Percentiles rank a stretch among this genome's conserved stretches.
These are phyloP conservation scores for Eremobia ochroleuca DNA, from an alignment of 2,888 invertebrate genomes.

Conservation along the genomic window DNA sequence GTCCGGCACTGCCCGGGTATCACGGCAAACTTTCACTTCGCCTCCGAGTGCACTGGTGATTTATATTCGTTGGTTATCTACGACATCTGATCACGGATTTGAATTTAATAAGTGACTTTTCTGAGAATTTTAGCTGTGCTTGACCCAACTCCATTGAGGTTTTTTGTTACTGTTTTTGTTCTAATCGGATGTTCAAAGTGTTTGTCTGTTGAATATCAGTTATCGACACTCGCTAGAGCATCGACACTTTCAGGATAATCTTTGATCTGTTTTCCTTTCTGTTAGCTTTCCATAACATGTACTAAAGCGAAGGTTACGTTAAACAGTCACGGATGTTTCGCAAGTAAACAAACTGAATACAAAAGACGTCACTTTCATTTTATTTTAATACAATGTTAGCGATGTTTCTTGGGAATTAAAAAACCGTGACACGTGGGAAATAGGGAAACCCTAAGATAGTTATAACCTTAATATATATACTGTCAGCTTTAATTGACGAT, in stretches of 20 bases:
- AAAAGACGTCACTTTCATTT: slow-evolving; percentile 76
- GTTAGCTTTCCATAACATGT: slow-evolving; percentile 55
- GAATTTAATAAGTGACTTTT: slow-evolving; percentile 72
- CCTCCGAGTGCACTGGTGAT: slow-evolving; percentile 78
- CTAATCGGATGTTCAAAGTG: slow-evolving; percentile 41
- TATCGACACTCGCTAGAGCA: slow-evolving; percentile 28
- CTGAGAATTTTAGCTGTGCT: slow-evolving; percentile 60
- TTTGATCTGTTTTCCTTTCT: slow-evolving; percentile 47
- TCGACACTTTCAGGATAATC: slow-evolving; percentile 44
- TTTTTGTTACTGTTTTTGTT: slow-evolving; percentile 47
- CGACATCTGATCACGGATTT: slow-evolving; percentile 83
- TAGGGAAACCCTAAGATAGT: slow-evolving; percentile 34
- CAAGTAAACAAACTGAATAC: slow-evolving; percentile 75
- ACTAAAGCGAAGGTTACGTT: slow-evolving; percentile 66
- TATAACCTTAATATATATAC: slow-evolving; percentile 2
- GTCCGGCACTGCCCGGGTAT: slow-evolving; percentile 77
- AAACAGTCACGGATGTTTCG: slow-evolving; percentile 74
- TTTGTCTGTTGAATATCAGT: slow-evolving; percentile 35
- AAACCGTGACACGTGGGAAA: slow-evolving; percentile 60
- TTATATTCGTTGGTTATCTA: slow-evolving; percentile 83
- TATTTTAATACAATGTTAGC: slow-evolving; percentile 60
- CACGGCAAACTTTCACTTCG: slow-evolving; percentile 85
- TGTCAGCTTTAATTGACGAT: slow-evolving; percentile 21
- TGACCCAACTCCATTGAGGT: slow-evolving; percentile 36
- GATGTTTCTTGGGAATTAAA: slow-evolving; percentile 53